These are phyloP conservation scores for Cartodere bifasciata DNA, from an alignment of 2,888 invertebrate species.

Conservation along the genomic window DNA sequence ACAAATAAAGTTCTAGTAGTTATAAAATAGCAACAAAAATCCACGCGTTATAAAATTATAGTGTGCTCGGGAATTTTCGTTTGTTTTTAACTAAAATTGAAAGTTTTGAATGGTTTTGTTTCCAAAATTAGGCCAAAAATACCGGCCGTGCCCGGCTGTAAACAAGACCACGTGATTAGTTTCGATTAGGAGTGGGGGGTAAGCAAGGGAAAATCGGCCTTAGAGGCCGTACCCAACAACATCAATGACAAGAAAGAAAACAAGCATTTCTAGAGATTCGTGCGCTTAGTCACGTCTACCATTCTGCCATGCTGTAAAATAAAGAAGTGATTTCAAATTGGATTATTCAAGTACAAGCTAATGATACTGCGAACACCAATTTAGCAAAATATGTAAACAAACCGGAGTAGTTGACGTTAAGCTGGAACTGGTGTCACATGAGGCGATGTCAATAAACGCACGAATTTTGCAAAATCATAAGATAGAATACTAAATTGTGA, in stretches of 20 bases:
- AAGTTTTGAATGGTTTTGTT: too few species aligned
- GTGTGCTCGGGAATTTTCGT: too few species aligned
- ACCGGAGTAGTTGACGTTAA: not conserved
- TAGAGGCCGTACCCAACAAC: conserved; percentile 21
- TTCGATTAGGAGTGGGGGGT: conserved; percentile 21
- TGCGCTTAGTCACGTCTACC: conserved; percentile 24
- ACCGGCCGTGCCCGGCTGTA: conserved; percentile 18
- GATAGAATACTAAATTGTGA: conserved; percentile 6
- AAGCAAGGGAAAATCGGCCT: conserved; percentile 24
- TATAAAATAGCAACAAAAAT: too few species aligned
- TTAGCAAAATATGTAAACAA: conserved; percentile 1
- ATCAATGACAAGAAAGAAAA: conserved; percentile 19
- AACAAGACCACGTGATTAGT: conserved; percentile 34
- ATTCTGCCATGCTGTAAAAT: not conserved
- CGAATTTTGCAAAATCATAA: conserved; percentile 5
- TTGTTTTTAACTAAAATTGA: too few species aligned
- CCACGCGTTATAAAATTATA: too few species aligned
- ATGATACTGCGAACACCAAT: conserved; percentile 3
- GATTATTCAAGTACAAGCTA: not conserved
- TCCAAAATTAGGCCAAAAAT: conserved; percentile 8
- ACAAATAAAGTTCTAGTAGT: too few species aligned
- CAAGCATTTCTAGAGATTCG: conserved; percentile 19
- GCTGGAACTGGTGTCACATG: conserved; percentile 11
- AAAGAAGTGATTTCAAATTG: conserved; percentile 1
- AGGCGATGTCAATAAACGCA: not conserved